Evolutionary conservation across 1,140 invertebrate species (phyloP).

Genomic region (Drosophila nigromelanica): DNA sequence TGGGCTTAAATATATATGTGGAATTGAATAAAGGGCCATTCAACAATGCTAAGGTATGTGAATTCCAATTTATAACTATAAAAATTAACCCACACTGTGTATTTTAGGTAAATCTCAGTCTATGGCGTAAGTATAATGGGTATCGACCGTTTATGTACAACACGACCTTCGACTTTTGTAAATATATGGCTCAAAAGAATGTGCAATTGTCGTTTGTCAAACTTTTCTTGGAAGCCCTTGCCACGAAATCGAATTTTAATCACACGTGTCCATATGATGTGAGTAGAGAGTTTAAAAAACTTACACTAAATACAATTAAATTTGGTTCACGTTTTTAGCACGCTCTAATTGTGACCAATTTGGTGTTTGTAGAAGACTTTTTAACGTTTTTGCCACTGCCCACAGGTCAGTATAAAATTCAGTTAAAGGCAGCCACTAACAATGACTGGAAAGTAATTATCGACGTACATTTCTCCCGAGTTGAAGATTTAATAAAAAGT

Average conservation of each 20-base stretch:
- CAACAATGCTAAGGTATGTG: slow-evolving; percentile 28
- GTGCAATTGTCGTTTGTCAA: slow-evolving; percentile 4
- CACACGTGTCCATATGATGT: slow-evolving; percentile 28
- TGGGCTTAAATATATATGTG: slow-evolving; percentile 17
- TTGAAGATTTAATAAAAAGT: neutral
- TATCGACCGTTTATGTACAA: slow-evolving; percentile 42
- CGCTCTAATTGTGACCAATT: slow-evolving; percentile 4
- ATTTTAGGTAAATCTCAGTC: slow-evolving; percentile 17
- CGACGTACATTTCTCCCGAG: neutral
- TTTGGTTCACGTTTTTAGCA: neutral
- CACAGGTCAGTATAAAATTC: slow-evolving; percentile 45
- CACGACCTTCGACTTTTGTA: slow-evolving; percentile 34
- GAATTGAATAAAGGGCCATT: slow-evolving; percentile 17
- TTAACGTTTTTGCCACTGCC: slow-evolving; percentile 21
- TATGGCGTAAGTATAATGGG: slow-evolving; percentile 30
- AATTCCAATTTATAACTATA: neutral
- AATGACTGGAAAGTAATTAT: slow-evolving; percentile 37
- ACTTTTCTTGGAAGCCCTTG: neutral
- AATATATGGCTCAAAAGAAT: neutral
- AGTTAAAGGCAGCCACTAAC: slow-evolving; percentile 21
- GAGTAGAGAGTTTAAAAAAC: neutral
- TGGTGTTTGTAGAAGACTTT: slow-evolving; percentile 20
- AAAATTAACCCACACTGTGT: neutral
- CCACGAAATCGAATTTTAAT: slow-evolving; percentile 9
- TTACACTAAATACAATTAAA: neutral